Percentiles rank a stretch among this genome's conserved stretches.
phyloP scores from a whole-genome alignment of 2,797 vertebrate genomes.

The Poliocrania exsul region DNA sequence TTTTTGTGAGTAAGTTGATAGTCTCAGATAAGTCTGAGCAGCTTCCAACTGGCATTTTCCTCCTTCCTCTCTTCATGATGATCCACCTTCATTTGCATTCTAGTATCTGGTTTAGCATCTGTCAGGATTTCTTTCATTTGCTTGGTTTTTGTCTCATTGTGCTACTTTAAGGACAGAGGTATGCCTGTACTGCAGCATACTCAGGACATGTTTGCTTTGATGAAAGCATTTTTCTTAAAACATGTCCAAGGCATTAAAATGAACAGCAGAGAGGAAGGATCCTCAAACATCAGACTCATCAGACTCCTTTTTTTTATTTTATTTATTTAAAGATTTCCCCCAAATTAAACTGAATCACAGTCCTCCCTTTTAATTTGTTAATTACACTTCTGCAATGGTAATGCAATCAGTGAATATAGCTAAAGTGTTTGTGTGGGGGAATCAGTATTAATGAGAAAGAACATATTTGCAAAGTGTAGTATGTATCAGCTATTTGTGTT shows the following conservation, averaged over 20 bases:
- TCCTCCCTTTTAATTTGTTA: slow-evolving; percentile 71
- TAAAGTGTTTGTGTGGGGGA: slow-evolving; percentile 54
- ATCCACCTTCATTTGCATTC: slow-evolving; percentile 47
- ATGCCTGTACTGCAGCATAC: neutral
- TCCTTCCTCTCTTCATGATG: neutral
- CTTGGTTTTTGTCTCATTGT: neutral
- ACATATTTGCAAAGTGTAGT: slow-evolving; percentile 9
- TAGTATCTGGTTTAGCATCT: slow-evolving; percentile 28
- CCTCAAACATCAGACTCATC: slow-evolving; percentile 18
- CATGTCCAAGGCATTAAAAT: neutral
- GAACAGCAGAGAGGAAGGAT: neutral
- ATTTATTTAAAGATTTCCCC: slow-evolving; percentile 48
- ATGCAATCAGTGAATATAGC: slow-evolving; percentile 64
- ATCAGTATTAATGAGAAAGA: slow-evolving; percentile 67
- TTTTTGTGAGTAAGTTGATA: slow-evolving; percentile 38
- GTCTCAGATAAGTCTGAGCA: slow-evolving; percentile 41
- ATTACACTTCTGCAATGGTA: slow-evolving; percentile 71
- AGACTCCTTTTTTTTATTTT: neutral
- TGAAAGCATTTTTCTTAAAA: neutral
- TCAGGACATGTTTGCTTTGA: neutral
- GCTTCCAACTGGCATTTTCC: slow-evolving; percentile 47
- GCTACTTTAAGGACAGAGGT: neutral
- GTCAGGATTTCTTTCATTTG: neutral
- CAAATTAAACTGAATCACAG: slow-evolving; percentile 43
- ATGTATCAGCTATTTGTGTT: neutral